These are phyloP conservation scores for Magallana gigas DNA, from an alignment of 1,140 invertebrate genomes.

Conservation along the genomic window DNA sequence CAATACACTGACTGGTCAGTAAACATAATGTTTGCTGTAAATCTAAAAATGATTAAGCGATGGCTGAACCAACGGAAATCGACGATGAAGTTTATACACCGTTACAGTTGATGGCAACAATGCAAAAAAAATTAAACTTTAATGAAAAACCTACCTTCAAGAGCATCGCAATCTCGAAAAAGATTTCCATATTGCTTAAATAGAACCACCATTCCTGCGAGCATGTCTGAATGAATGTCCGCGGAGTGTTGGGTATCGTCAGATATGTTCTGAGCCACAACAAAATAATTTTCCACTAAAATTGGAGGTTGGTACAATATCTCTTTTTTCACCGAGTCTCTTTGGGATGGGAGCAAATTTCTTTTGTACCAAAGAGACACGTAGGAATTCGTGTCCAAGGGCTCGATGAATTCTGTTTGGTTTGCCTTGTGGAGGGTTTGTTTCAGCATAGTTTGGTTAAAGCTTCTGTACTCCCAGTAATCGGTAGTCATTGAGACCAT, in stretches of 20 bases:
- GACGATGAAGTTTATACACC: too few species aligned
- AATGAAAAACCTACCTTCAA: constrained; percentile 63
- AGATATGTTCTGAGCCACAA: constrained; percentile 27
- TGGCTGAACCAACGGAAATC: too few species aligned
- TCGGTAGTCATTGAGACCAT: constrained; percentile 69
- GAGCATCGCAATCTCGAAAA: constrained; percentile 67
- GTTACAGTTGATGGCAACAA: too few species aligned
- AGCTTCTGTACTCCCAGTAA: constrained; percentile 71
- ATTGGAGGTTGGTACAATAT: constrained; percentile 64
- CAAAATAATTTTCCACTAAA: constrained; percentile 58
- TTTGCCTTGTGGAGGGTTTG: constrained; percentile 52
- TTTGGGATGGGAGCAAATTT: constrained; percentile 28
- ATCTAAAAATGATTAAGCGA: too few species aligned
- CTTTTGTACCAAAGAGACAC: constrained; percentile 59
- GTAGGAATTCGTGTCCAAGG: constrained; percentile 63
- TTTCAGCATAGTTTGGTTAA: constrained; percentile 59
- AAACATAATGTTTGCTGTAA: too few species aligned
- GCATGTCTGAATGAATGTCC: constrained; percentile 39
- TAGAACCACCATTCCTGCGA: constrained; percentile 55
- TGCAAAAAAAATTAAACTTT: background rate
- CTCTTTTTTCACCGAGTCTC: constrained; percentile 39
- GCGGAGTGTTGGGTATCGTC: constrained; percentile 25
- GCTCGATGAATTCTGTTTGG: constrained; percentile 54
- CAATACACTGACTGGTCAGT: too few species aligned
- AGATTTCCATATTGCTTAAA: constrained; percentile 69